Evolutionary conservation across 2,797 vertebrate genomes (phyloP), one percentile per base, ranked within the genome.

Genomic region (Megaceryle alcyon): DNA sequence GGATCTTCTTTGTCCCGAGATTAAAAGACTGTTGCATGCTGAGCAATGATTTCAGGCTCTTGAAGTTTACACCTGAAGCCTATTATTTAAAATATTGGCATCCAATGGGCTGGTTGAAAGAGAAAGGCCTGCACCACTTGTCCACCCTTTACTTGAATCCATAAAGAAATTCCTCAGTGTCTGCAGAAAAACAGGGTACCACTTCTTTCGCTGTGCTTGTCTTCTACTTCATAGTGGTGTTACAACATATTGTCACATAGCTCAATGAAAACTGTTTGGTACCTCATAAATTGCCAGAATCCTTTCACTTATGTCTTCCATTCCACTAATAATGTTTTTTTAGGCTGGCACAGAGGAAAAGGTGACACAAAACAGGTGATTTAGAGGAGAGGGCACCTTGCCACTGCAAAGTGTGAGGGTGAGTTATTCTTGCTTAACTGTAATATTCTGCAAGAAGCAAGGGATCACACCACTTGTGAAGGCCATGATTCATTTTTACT

Each of bases 11-110:
- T 93, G 68, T 94, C 91, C 68, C 1, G 2, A 90, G 48, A 91
- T 82, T 95, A 97, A 97, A 96, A 77, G 85, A 91, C 79, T 81
- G 54, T 39, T 91, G 35, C 46, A 43, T 57, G 35, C 14, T 88
- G 61, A 92, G 70, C 5, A 28, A 85, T 95, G 85, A 72, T 96
- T 91, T 66, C 92, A 95, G 96, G 63, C 51, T 77, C 77, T 85
- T 61, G 46, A 82, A 88, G 19, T 65, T 53, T 60, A 75, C 78
- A 94, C 59, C 66, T 41, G 61, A 94, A 95, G 76, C 56, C 64
- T 90, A 46, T 61, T 4, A 41, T 29, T 88, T 88, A 88, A 91
- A 88, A 72, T 82, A 43, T 5, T 61, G 23, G 29, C 48, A 94
- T 56, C 51, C 69, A 68, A 59, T 29, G 53, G 6, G 25, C 16